Evolutionary conservation across 2,113 vertebrate species (phyloP).

Genomic region (Pseudopodoces humilis): DNA sequence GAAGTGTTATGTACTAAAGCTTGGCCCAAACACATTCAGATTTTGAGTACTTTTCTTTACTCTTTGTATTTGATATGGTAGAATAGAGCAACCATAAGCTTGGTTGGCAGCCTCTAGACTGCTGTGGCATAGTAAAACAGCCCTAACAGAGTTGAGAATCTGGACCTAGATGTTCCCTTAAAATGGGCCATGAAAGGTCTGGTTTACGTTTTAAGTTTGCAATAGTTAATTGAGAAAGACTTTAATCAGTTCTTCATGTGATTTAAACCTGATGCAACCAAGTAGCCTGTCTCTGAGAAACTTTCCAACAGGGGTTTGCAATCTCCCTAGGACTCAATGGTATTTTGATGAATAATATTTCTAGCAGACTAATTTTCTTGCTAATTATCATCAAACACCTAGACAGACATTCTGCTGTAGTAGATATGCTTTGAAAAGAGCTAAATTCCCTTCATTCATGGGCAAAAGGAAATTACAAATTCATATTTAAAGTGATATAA

Average conservation of each 20-base stretch:
- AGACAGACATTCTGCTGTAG: constrained; percentile 61
- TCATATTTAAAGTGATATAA: constrained; percentile 23
- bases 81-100: background rate
- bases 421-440: constrained; percentile 60
- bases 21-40: background rate
- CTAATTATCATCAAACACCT: constrained; percentile 70
- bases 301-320: constrained; percentile 38
- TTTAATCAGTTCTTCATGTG: constrained; percentile 58
- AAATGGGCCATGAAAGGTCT: background rate
- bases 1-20: background rate
- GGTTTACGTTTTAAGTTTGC: background rate
- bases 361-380: constrained; percentile 70
- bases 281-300: constrained; percentile 61
- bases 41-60: background rate
- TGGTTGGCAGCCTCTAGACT: background rate
- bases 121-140: background rate
- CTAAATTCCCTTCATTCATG: background rate
- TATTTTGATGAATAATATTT: constrained; percentile 67
- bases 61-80: background rate
- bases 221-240: constrained; percentile 4
- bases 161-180: background rate
- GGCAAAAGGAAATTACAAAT: constrained; percentile 57
- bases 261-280: constrained; percentile 53
- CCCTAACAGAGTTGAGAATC: background rate
- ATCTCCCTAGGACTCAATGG: constrained; percentile 23